Base-by-base conservation (phyloP, 2,888 invertebrate species). In the Dysmachus trigonus region DNA sequence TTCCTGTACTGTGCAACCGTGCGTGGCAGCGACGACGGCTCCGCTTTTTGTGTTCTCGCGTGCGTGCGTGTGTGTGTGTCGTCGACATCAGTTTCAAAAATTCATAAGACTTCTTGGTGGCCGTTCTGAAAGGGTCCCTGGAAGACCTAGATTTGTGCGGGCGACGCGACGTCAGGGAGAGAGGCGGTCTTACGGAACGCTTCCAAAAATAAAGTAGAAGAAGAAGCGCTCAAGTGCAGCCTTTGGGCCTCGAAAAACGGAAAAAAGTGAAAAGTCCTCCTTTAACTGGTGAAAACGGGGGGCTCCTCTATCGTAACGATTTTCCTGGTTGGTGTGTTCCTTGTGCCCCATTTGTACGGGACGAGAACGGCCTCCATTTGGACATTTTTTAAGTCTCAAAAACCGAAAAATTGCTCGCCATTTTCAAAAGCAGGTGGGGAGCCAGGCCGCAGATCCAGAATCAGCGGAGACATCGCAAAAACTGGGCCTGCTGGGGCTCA, bases 11-110 rank as follows among this genome's bases (percentile, higher is more conserved):
- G 53, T 81, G 53, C 18, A 47, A 18, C 13, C 51, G 47, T 51
- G 47, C 41, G 79, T 79, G 51, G 22, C 47, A 31, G 62, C 5
- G 47, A 47, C 47, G 51, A 22, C 5, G 47, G n/a, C 18, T 47
- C 7, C n/a, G 27, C 27, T 47, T 18, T 79, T 22, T 33, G 15
- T 81, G 18, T 31, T 7, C 18, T n/a, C 1, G 18, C 3, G 51
- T 77, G 22, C 7, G 18, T 22, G 15, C 31, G 47, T 51, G 35
- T 51, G 47, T 51, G 15, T 53, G 38, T 81, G 51, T 31, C 53
- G 53, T 81, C 53, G 81, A 81, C 81, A n/a, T n/a, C n/a, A 53
- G 81, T 81, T 81, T 81, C 53, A 81, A 81, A 81, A 62, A 81
- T 81, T 81, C 81, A 81, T 81, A 81, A 81, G 81, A 51, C 81